A percentile compares a stretch with the other conserved stretches of the same genome.
phyloP scores from a whole-genome alignment of 2,113 vertebrate species.

The Triplophysa dalaica region DNA sequence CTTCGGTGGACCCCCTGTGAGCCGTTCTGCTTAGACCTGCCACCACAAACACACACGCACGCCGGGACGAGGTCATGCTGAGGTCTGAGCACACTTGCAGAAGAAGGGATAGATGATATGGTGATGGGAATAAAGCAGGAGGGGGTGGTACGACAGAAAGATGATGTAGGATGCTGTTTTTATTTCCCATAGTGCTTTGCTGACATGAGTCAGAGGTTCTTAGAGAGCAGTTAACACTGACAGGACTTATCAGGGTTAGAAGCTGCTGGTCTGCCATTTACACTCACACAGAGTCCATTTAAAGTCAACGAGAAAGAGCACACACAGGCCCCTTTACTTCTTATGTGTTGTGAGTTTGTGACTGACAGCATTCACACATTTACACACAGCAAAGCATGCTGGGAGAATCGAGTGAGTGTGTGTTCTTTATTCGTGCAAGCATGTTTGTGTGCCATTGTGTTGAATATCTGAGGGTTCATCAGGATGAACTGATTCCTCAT shows the following conservation, averaged over 20 bases:
- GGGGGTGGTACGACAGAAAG: not conserved
- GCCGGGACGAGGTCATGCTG: not conserved
- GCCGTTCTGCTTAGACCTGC: conserved; percentile 11
- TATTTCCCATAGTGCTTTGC: conserved; percentile 22
- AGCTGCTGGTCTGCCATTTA: not conserved
- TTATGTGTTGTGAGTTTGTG: no score
- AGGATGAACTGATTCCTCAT: no score
- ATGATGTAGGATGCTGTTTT: conserved; percentile 17
- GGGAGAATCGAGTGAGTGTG: not conserved
- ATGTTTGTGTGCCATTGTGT: not conserved
- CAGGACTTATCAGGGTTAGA: conserved; percentile 13
- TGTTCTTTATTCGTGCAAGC: not conserved
- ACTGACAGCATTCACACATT: not conserved
- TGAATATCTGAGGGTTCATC: no score
- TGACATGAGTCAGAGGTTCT: conserved; percentile 13
- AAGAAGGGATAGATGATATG: conserved; percentile 19
- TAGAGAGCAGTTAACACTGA: conserved; percentile 18
- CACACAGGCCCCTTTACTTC: not conserved
- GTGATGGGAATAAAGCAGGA: conserved; percentile 11
- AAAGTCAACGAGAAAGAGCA: not conserved
- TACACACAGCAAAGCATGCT: conserved; percentile 2
- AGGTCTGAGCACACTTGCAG: conserved; percentile 25
- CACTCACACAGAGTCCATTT: conserved; percentile 7
- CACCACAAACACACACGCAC: not conserved
- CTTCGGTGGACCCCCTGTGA: conserved; percentile 13